These are phyloP conservation scores for Macaca mulatta DNA, from an alignment of 2,113 vertebrate genomes.

Conservation along the genomic window DNA sequence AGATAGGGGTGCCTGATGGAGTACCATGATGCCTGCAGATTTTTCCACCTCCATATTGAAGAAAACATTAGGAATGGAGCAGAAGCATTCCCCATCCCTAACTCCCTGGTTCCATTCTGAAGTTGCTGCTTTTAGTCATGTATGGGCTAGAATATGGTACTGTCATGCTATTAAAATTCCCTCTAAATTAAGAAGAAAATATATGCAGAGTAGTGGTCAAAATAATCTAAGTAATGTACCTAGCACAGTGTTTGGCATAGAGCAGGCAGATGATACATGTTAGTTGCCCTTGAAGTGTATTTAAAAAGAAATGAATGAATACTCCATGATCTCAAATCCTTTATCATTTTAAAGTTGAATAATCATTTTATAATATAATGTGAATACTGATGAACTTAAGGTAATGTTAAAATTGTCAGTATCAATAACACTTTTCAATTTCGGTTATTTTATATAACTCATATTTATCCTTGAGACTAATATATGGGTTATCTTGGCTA, in stretches of 20 bases:
- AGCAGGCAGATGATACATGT: background rate
- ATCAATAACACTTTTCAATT: background rate
- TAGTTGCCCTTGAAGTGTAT: background rate
- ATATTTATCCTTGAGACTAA: slow-evolving; percentile 24
- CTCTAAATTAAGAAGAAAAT: background rate
- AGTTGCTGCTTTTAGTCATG: background rate
- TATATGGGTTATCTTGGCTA: background rate
- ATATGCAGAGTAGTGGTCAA: background rate
- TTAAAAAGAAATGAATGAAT: background rate
- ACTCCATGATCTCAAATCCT: background rate
- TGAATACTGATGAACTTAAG: background rate
- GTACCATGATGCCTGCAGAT: background rate
- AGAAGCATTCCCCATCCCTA: background rate
- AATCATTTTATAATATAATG: slow-evolving; percentile 18
- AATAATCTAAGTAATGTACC: background rate
- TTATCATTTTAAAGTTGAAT: background rate
- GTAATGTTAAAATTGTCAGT: background rate
- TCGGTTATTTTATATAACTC: background rate
- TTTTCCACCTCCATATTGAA: background rate
- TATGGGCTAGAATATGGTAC: background rate
- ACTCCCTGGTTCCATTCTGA: background rate
- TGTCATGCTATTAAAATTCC: background rate
- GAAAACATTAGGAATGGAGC: background rate
- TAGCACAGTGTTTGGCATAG: background rate
- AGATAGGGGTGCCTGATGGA: background rate